Evolutionary conservation across 2,113 vertebrate species (phyloP), one percentile per base, ranked within the genome.

Genomic region (Sebastes schlegelii): DNA sequence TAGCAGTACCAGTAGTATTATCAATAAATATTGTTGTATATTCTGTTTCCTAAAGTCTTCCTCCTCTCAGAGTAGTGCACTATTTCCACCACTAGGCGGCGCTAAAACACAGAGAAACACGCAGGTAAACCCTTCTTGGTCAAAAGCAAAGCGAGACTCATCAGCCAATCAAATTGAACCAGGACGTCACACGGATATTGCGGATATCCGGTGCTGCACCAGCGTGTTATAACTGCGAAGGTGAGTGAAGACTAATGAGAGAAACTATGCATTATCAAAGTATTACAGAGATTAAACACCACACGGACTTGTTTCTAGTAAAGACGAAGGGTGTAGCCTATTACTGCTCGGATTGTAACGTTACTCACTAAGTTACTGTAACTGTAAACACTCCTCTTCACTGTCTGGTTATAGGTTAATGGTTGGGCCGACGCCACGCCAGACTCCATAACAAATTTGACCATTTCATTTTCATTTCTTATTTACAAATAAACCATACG

Each of bases 161-260:
- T 52, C 49, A 54, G 43, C 85, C 87, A 90, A 87, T 89, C 8
- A 83, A 1, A 12, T 51, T 6, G 0, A 63, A 84, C 8, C 84
- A 64, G 79, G 88, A 90, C 86, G 52, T 26, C 2, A 16, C 12
- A 5, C 88, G 91, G 90, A 94, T 77, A 7, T 86, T 54, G 2
- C 82, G 84, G 89, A 1, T 2, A 1, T 14, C 3, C 40, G 43
- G 51, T n/a, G 64, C 67, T n/a, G 78, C 42, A 3, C 8, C 60
- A 84, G 48, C 70, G 91, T 89, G 85, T 74, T 58, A 26, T 26
- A 83, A 48, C 65, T 0, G 17, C 68, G 72, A 80, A 92, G 93
- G 92, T 93, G 86, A 93, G 90, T 81, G 7, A 43, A 62, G 7
- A 19, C 61, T 49, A 17, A 43, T 23, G 26, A 75, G 58, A 51